Evolutionary conservation across 2,113 vertebrate species (phyloP).

Genomic region (Vireo altiloquus): DNA sequence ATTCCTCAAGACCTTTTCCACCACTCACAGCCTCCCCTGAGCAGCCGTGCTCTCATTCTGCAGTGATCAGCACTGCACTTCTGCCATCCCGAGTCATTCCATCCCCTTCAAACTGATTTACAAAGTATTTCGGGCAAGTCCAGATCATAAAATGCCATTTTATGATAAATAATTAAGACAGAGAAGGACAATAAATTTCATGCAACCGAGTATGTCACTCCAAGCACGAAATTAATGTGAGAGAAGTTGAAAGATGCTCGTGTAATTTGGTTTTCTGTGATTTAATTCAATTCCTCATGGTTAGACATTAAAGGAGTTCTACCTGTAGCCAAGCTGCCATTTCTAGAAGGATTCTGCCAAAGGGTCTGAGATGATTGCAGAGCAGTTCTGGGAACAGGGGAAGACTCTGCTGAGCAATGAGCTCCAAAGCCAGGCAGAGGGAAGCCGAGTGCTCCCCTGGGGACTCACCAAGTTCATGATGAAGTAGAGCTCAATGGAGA

Average conservation of each 20-base stretch:
- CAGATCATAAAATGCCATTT: constrained; percentile 54
- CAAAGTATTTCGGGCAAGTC: constrained; percentile 28
- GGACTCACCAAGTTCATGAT: constrained; percentile 93
- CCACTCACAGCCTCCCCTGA: neutral
- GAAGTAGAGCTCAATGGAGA: constrained; percentile 99
- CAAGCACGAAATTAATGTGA: constrained; percentile 11
- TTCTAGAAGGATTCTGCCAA: neutral
- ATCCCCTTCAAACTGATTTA: constrained; percentile 46
- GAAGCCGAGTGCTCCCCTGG: neutral
- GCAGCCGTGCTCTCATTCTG: neutral
- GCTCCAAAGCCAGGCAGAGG: neutral
- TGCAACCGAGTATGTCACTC: neutral
- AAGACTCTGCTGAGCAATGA: neutral
- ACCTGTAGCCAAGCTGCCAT: neutral
- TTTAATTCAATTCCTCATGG: constrained; percentile 29
- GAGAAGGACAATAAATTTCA: constrained; percentile 33
- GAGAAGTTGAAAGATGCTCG: neutral
- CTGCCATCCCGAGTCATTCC: neutral
- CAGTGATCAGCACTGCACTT: neutral
- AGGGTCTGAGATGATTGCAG: neutral
- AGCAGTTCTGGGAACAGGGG: neutral
- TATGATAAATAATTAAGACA: constrained; percentile 48
- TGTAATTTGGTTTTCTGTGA: constrained; percentile 13
- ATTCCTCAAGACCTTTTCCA: neutral
- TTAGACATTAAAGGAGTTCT: neutral